Evolutionary conservation across 2,888 invertebrate species (phyloP).

Genomic region (Hyalella azteca): DNA sequence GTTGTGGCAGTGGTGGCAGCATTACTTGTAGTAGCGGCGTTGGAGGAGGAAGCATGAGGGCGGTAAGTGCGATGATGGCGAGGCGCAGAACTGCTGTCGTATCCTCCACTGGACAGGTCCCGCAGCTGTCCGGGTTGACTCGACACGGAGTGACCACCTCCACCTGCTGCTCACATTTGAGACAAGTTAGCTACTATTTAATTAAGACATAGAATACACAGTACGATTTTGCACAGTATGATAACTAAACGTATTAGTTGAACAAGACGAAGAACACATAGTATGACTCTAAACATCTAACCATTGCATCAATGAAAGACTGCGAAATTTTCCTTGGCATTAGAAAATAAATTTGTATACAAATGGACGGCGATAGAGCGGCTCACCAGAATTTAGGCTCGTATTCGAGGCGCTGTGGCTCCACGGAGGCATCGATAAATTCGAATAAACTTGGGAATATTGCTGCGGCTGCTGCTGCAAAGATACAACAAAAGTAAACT

Average conservation of each 20-base stretch:
- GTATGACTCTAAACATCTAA: no score
- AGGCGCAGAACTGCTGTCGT: background rate
- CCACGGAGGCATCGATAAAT: slow-evolving; percentile 39
- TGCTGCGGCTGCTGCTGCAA: background rate
- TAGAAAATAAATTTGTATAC: no score
- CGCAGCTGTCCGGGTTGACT: background rate
- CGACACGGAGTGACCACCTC: no score
- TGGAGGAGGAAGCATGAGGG: background rate
- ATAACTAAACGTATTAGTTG: no score
- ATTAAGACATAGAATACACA: no score
- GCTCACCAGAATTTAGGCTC: slow-evolving; percentile 51
- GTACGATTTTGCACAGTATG: no score
- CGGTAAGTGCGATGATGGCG: background rate
- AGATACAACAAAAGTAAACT: background rate
- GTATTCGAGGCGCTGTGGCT: slow-evolving; percentile 46
- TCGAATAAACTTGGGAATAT: background rate
- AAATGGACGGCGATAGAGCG: background rate
- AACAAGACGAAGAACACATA: no score
- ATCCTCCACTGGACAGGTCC: background rate
- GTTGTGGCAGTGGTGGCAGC: background rate
- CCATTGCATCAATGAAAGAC: no score
- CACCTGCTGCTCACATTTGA: no score
- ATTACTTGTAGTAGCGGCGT: slow-evolving; percentile 2
- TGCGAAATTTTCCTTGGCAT: no score
- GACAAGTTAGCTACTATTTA: no score